phyloP scores from a whole-genome alignment of 2,888 invertebrate genomes.

The Lacanobia wlatinum region DNA sequence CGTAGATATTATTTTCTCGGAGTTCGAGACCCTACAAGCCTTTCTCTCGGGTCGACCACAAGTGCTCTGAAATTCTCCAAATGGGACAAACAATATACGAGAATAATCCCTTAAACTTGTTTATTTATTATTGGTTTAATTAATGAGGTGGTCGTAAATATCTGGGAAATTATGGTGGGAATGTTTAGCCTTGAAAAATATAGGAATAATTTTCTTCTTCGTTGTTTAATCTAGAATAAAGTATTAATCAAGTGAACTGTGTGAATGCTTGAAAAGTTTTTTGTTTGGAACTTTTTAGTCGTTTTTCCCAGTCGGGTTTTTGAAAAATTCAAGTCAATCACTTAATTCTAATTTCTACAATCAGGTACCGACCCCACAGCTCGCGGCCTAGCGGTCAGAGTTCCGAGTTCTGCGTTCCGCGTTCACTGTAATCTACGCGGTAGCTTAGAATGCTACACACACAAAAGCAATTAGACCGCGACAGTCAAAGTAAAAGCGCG shows the following conservation, averaged over 20 bases:
- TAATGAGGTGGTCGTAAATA: slow-evolving; percentile 31
- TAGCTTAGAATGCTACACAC: no score
- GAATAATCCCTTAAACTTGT: slow-evolving; percentile 54
- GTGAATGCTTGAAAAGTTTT: no score
- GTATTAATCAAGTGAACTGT: background rate
- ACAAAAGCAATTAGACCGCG: no score
- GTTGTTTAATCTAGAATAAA: background rate
- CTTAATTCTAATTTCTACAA: background rate
- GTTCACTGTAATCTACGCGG: no score
- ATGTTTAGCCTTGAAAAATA: background rate
- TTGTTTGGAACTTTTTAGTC: no score
- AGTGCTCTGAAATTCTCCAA: slow-evolving; percentile 44
- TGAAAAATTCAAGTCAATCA: background rate
- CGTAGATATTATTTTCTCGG: slow-evolving; percentile 51
- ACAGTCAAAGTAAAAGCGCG: no score
- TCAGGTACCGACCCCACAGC: no score
- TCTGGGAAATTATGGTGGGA: background rate
- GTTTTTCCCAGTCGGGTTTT: no score
- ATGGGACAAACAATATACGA: slow-evolving; percentile 40
- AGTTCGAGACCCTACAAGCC: slow-evolving; percentile 19
- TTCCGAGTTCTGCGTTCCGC: no score
- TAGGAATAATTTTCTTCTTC: background rate
- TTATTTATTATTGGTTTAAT: slow-evolving; percentile 58
- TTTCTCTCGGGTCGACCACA: slow-evolving; percentile 53
- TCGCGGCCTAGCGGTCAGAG: no score